Evolutionary conservation across 2,113 vertebrate species (phyloP).

Genomic region (Spheniscus mendiculus): DNA sequence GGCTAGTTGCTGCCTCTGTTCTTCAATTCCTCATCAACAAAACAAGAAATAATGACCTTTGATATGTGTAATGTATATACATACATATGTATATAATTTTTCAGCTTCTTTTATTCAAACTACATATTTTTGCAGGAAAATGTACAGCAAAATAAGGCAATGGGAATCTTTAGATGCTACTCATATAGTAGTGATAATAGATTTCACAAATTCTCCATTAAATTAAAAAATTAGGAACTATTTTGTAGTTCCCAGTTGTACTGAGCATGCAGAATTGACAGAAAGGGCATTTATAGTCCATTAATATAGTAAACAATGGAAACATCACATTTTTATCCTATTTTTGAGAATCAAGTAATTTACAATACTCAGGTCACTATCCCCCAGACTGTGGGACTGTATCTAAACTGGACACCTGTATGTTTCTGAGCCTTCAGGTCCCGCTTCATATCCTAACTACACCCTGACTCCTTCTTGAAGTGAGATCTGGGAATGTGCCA

Average conservation of each 20-base stretch:
- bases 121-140: not conserved
- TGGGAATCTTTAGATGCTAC: not conserved
- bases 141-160: not conserved
- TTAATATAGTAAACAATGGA: not conserved
- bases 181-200: not conserved
- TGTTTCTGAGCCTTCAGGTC: not conserved
- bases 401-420: not conserved
- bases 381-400: not conserved
- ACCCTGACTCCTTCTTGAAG: not conserved
- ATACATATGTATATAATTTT: not conserved
- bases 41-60: not conserved
- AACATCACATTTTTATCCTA: not conserved
- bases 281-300: not conserved
- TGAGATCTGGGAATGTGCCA: not conserved
- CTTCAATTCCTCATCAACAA: not conserved
- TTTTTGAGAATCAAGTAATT: not conserved
- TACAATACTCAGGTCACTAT: not conserved
- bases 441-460: not conserved
- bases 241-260: not conserved
- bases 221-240: not conserved
- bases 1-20: not conserved
- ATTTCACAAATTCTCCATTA: not conserved
- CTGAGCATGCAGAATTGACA: not conserved
- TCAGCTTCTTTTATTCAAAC: not conserved
- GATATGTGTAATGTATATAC: not conserved